Evolutionary conservation across 2,113 vertebrate species (phyloP).

Genomic region (Oreochromis spilurus): DNA sequence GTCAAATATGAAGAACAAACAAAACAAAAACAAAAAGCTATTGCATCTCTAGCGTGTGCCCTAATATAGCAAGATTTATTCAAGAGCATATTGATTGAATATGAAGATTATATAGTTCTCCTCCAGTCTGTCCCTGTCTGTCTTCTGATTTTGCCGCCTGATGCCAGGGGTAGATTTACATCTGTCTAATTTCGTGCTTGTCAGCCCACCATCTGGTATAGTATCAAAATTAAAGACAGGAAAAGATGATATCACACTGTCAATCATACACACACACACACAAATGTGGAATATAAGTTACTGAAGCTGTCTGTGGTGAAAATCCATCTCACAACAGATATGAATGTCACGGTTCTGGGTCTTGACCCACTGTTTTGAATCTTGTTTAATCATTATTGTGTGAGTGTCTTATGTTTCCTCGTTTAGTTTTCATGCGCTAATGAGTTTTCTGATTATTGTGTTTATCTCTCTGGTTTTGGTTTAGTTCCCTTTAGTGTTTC

Average conservation of each 20-base stretch:
- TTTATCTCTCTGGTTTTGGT: background rate
- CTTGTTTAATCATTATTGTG: background rate
- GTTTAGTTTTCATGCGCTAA: background rate
- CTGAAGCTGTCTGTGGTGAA: background rate
- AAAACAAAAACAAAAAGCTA: background rate
- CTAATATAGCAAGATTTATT: background rate
- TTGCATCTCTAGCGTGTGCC: background rate
- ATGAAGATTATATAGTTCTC: background rate
- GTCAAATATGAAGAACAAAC: background rate
- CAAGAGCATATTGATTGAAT: background rate
- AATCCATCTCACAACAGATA: background rate
- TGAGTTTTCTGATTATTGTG: background rate
- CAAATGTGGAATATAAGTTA: background rate
- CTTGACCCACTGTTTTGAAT: background rate
- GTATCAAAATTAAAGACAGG: constrained; percentile 43
- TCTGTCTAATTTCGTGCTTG: constrained; percentile 68
- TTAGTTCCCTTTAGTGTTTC: background rate
- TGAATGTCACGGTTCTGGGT: background rate
- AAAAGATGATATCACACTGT: constrained; percentile 21
- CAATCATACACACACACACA: background rate
- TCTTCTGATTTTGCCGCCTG: background rate
- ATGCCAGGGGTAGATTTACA: constrained; percentile 56
- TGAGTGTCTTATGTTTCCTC: background rate
- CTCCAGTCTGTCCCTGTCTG: background rate
- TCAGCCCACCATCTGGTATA: constrained; percentile 63